Evolutionary conservation across 2,113 vertebrate genomes (phyloP), one percentile per base, ranked within the genome.

Genomic region (Passer domesticus): DNA sequence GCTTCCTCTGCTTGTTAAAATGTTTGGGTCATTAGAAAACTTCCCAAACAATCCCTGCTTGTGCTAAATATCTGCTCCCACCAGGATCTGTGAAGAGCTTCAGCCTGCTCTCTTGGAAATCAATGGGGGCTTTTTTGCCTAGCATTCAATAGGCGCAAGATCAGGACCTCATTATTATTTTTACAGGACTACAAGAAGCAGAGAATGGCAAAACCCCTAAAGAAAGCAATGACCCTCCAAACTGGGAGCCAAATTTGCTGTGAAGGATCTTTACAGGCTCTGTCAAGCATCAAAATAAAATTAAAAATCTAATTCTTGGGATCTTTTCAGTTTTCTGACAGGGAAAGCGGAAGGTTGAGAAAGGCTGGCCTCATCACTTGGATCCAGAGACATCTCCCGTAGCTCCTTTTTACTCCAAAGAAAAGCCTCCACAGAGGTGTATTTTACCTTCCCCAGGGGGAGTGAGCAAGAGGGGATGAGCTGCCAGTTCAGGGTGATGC

Each of bases 11-110:
- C 92, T 92, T 94, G 89, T 94, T 92, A 92, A 93, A 96, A 94
- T 91, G 92, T 95, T 96, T 94, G 86, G 74, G 78, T 95, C 82
- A 89, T 95, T 93, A 95, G 82, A 95, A 92, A 83, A 89, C 89
- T 89, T 92, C 22, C 53, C 75, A 83, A 92, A 95, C 79, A 95
- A 95, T 90, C 87, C 87, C 90, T 8, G 82, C 84, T 94, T 95
- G 95, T 92, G 84, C 87, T 96, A 91, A 95, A 91, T 84, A 94
- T 94, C 87, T 79, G 84, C 94, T 94, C 82, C 87, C 91, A 92
- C 90, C 92, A 91, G 5, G 49, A 87, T 79, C 85, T 93, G 90
- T 90, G 76, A 92, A 93, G 92, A 72, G 90, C 55, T 91, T 87
- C 93, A 95, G 87, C 52, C 67, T 52, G 63, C 72, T 81, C 75